Percentiles rank a stretch among this genome's conserved stretches.
phyloP scores from a whole-genome alignment of 2,113 vertebrate genomes.

The Apodemus sylvaticus region DNA sequence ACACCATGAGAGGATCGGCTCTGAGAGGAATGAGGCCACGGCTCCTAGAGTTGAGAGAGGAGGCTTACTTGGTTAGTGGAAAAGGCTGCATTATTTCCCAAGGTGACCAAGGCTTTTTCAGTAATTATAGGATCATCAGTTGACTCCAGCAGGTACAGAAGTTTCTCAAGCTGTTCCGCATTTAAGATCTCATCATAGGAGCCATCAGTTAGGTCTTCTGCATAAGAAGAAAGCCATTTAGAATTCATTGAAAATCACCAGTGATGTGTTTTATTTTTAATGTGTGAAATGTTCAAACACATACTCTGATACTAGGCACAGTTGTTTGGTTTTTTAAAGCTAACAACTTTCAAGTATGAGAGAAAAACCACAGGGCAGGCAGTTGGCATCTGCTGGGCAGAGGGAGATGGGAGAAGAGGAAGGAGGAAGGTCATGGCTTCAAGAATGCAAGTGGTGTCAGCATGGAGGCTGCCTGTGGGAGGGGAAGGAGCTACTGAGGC shows the following conservation, averaged over 20 bases:
- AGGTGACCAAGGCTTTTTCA: conserved; percentile 90
- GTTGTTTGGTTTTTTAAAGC: neutral
- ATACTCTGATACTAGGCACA: neutral
- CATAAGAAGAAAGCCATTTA: conserved; percentile 50
- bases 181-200: conserved; percentile 85
- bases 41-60: neutral
- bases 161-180: conserved; percentile 88
- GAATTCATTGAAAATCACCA: conserved; percentile 39
- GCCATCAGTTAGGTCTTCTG: conserved; percentile 70
- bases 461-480: neutral
- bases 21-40: neutral
- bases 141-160: conserved; percentile 90
- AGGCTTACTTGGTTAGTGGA: conserved; percentile 94
- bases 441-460: neutral
- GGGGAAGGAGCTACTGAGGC: neutral
- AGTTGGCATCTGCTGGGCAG: neutral
- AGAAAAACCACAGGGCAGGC: neutral
- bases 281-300: neutral
- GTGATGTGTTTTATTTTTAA: neutral
- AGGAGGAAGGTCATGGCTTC: neutral
- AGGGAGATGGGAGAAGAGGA: neutral
- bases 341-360: neutral
- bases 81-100: conserved; percentile 96
- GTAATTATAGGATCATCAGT: conserved; percentile 86
- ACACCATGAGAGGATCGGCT: conserved; percentile 33